phyloP scores from a whole-genome alignment of 1,140 invertebrate genomes.

The Brachystomella parvula region DNA sequence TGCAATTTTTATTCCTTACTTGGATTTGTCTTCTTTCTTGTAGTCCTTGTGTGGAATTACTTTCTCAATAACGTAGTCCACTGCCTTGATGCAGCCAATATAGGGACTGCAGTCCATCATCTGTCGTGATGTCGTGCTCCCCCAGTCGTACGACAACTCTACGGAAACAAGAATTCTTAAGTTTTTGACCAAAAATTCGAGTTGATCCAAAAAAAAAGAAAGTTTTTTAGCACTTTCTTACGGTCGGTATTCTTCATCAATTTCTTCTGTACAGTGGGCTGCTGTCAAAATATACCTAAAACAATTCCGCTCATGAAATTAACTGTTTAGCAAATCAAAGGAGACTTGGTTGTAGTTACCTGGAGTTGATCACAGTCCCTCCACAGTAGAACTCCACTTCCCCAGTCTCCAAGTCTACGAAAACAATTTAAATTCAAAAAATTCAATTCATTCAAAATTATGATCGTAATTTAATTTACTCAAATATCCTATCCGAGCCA shows the following conservation, averaged over 20 bases:
- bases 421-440: constrained; percentile 11
- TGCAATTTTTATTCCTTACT: constrained; percentile 12
- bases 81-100: constrained; percentile 22
- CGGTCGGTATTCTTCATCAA: constrained; percentile 22
- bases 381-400: constrained; percentile 32
- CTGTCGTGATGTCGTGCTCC: constrained; percentile 52
- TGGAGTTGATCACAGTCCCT: constrained; percentile 24
- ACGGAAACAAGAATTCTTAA: not conserved
- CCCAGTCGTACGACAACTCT: constrained; percentile 53
- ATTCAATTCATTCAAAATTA: not conserved
- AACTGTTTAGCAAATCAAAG: not conserved
- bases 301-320: too few species aligned
- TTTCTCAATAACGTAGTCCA: constrained; percentile 32
- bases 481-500: constrained; percentile 32
- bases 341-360: not conserved
- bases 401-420: constrained; percentile 20
- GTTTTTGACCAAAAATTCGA: not conserved
- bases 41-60: constrained; percentile 31
- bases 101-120: constrained; percentile 53
- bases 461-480: constrained; percentile 18
- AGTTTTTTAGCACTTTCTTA: constrained; percentile 14
- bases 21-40: constrained; percentile 26
- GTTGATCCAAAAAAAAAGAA: not conserved
- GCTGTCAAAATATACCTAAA: constrained; percentile 27
- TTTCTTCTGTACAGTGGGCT: constrained; percentile 33